phyloP scores from a whole-genome alignment of 2,888 invertebrate species.

The Cheilosia variabilis region DNA sequence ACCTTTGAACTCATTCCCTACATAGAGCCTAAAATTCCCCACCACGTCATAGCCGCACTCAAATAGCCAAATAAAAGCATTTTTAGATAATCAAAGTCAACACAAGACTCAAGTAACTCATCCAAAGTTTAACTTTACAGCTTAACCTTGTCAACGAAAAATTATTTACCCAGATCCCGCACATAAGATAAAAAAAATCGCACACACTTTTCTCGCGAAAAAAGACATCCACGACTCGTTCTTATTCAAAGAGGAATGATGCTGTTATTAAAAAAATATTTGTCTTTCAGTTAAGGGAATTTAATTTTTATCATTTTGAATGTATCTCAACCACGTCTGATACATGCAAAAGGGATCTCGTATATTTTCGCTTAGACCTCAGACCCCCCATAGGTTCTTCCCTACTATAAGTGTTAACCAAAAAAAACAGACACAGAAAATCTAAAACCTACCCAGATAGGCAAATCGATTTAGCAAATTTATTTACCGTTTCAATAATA shows the following conservation, averaged over 20 bases:
- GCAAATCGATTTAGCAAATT: conserved; percentile 40
- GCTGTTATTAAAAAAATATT: conserved; percentile 16
- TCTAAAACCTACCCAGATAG: not conserved
- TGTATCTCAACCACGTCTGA: conserved; percentile 25
- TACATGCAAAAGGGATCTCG: not conserved
- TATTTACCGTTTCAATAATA: conserved; percentile 36
- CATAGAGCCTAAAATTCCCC: not conserved
- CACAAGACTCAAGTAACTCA: conserved; percentile 26
- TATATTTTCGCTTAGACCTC: too few relatives aligned
- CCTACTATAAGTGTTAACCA: not conserved
- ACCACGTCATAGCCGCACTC: not conserved
- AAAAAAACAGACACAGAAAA: not conserved
- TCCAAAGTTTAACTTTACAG: conserved; percentile 19
- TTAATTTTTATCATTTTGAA: conserved; percentile 15
- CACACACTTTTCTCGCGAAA: not conserved
- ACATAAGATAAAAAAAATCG: conserved; percentile 23
- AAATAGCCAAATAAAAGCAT: not conserved
- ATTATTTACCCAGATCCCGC: conserved; percentile 33
- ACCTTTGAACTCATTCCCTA: too few relatives aligned
- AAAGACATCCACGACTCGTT: not conserved
- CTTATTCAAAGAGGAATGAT: conserved; percentile 14
- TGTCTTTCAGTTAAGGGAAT: conserved; percentile 12
- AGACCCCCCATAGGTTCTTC: not conserved
- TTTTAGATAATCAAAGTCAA: conserved; percentile 33
- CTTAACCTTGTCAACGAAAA: conserved; percentile 35